A percentile compares a stretch with the other conserved stretches of the same genome.
Conservation (phyloP, 2,113 vertebrate genomes). For the Dolichallabes microphthalmus region DNA sequence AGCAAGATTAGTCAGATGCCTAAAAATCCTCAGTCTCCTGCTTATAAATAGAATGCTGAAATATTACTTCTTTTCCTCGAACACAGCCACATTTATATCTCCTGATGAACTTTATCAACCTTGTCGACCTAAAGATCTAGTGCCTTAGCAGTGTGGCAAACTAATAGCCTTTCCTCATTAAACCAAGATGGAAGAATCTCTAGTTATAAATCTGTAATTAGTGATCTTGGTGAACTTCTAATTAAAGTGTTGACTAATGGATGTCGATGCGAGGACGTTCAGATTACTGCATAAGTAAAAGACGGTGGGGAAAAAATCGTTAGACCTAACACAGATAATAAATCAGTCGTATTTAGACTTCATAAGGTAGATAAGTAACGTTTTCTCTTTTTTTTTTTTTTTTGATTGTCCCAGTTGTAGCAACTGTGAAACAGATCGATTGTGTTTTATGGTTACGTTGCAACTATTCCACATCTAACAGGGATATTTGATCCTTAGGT, state of each 20-base stretch:
- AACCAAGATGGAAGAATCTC: neutral
- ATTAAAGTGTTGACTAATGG: conserved; percentile 6
- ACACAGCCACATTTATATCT: neutral
- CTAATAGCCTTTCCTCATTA: conserved; percentile 14
- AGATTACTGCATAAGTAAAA: conserved; percentile 7
- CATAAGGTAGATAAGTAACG: neutral
- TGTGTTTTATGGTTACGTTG: conserved; percentile 35
- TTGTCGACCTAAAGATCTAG: neutral
- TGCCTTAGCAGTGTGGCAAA: neutral
- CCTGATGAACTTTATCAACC: neutral
- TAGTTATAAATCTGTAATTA: conserved; percentile 3
- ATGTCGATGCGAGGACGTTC: neutral
- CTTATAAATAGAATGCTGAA: neutral
- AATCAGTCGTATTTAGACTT: neutral
- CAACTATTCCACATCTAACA: conserved; percentile 1
- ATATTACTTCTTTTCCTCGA: neutral
- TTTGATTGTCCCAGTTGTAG: conserved; percentile 8
- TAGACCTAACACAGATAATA: neutral
- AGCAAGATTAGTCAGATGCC: no score
- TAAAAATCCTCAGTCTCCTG: no score
- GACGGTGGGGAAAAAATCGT: neutral
- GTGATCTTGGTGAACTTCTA: neutral
- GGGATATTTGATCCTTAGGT: conserved; percentile 40
- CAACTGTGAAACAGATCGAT: conserved; percentile 13
- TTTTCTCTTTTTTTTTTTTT: neutral